A percentile compares a stretch with the other conserved stretches of the same genome.
Conservation (phyloP, 1,140 invertebrate species). For the Apis florea region DNA sequence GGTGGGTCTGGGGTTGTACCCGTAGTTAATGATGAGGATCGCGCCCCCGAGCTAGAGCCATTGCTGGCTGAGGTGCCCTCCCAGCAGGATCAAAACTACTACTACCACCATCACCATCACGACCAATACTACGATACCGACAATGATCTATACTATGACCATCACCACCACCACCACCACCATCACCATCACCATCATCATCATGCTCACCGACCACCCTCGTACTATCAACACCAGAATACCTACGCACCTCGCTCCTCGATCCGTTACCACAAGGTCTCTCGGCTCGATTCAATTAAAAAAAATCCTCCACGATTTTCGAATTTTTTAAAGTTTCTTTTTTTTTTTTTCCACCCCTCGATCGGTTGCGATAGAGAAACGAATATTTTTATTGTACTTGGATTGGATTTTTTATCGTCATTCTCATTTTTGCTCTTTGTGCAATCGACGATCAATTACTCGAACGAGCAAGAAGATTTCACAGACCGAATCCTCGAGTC, state of each 20-base stretch:
- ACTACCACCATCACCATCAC: constrained; percentile 67
- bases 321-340: not conserved
- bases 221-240: constrained; percentile 76
- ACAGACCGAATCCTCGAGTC: not conserved
- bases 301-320: constrained; percentile 32
- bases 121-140: constrained; percentile 69
- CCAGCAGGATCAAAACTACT: constrained; percentile 67
- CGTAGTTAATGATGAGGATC: constrained; percentile 76
- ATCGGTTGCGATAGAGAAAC: constrained; percentile 29
- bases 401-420: too few relatives aligned
- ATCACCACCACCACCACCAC: constrained; percentile 64
- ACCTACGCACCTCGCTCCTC: constrained; percentile 79
- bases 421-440: too few relatives aligned
- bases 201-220: constrained; percentile 75
- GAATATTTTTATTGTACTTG: not conserved
- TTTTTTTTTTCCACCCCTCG: not conserved
- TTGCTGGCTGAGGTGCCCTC: constrained; percentile 75
- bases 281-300: constrained; percentile 72
- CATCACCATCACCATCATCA: constrained; percentile 64
- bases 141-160: constrained; percentile 68
- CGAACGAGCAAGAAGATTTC: not conserved
- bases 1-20: constrained; percentile 76
- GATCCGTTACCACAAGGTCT: constrained; percentile 79
- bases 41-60: constrained; percentile 78
- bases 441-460: not conserved